Conservation (phyloP, 1,140 invertebrate genomes). For the Dolichoris vasculosae region DNA sequence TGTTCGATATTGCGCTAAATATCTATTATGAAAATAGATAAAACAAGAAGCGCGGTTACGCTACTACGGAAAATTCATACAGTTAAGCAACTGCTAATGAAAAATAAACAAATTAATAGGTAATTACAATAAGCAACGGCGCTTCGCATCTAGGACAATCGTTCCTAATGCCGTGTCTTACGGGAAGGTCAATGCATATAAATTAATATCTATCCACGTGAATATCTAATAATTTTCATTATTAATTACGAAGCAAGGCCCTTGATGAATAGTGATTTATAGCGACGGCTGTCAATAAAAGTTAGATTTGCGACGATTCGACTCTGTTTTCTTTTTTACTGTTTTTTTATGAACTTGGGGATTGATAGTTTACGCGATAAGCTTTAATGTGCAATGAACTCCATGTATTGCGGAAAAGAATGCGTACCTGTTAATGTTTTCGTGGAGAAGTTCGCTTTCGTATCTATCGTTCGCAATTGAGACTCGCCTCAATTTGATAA, state of each 20-base stretch:
- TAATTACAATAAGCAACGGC: constrained; percentile 10
- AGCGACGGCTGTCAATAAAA: neutral
- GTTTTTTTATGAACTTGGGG: neutral
- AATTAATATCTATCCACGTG: constrained; percentile 22
- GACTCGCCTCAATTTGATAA: constrained; percentile 46
- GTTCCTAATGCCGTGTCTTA: neutral
- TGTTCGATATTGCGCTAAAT: neutral
- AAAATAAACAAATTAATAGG: constrained; percentile 3
- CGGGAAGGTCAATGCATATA: neutral
- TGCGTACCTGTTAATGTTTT: neutral
- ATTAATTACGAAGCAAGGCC: neutral
- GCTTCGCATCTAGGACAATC: constrained; percentile 8
- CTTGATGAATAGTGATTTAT: constrained; percentile 1
- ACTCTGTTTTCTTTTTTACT: neutral
- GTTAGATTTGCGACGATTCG: neutral
- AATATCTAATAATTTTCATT: constrained; percentile 31
- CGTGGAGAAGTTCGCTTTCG: constrained; percentile 13
- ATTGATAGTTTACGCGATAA: neutral
- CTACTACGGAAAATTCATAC: neutral
- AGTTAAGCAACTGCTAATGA: neutral
- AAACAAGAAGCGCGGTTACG: neutral
- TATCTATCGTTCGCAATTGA: neutral
- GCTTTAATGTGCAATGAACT: neutral
- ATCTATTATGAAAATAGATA: neutral
- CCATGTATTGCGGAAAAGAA: neutral